Conservation (phyloP, 1,140 invertebrate genomes). For the Drosophila tristis region DNA sequence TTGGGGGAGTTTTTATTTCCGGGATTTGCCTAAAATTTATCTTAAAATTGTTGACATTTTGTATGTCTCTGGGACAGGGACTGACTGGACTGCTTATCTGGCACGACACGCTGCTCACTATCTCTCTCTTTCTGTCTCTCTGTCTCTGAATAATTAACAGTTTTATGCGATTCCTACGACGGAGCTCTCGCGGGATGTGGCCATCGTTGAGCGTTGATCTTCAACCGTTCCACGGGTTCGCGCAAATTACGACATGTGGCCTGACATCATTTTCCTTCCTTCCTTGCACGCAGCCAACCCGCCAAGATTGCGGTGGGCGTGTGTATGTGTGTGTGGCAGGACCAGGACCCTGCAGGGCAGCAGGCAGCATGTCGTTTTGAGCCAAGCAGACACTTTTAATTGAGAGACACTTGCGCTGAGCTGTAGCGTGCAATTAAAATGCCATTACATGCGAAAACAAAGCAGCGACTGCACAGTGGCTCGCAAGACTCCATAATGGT, state of each 20-base stretch:
- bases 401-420: slow-evolving; percentile 76
- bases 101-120: slow-evolving; percentile 7
- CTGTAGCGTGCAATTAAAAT: slow-evolving; percentile 77
- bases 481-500: too few species aligned
- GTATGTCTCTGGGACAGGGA: background rate
- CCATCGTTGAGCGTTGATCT: slow-evolving; percentile 3
- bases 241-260: slow-evolving; percentile 74
- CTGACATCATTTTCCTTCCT: slow-evolving; percentile 56
- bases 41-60: background rate
- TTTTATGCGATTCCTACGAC: slow-evolving; percentile 42
- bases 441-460: slow-evolving; percentile 75
- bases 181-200: slow-evolving; percentile 13
- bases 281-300: slow-evolving; percentile 5
- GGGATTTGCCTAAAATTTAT: too few species aligned
- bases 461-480: slow-evolving; percentile 30
- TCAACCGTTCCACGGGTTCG: slow-evolving; percentile 21
- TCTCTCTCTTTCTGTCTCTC: too few species aligned
- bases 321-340: background rate
- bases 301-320: slow-evolving; percentile 25
- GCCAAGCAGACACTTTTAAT: slow-evolving; percentile 78
- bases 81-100: slow-evolving; percentile 44
- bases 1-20: too few species aligned
- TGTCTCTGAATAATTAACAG: slow-evolving; percentile 70
- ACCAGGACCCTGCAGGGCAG: background rate
- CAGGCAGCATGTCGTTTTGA: slow-evolving; percentile 53